These are phyloP conservation scores for Horisme vitalbata DNA, from an alignment of 2,888 invertebrate genomes.

Conservation along the genomic window DNA sequence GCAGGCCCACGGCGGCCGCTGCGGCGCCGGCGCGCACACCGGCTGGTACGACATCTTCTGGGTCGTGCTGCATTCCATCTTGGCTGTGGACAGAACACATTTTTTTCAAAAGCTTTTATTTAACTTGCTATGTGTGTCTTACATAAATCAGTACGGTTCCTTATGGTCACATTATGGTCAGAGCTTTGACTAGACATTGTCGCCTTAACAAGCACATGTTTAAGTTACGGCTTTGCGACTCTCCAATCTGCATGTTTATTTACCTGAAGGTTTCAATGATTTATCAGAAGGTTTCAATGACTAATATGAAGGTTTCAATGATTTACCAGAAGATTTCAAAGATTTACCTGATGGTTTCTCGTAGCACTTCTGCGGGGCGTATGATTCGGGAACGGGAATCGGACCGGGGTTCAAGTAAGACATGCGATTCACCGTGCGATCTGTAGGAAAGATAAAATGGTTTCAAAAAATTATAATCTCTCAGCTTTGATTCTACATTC, in stretches of 20 bases:
- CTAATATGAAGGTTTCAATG: no score
- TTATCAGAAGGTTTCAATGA: neutral
- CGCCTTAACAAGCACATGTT: no score
- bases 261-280: no score
- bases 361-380: constrained; percentile 72
- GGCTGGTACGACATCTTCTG: constrained; percentile 83
- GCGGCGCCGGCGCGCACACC: constrained; percentile 63
- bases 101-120: neutral
- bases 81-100: constrained; percentile 48
- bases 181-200: no score
- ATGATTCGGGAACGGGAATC: constrained; percentile 60
- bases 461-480: no score
- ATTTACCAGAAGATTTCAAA: no score
- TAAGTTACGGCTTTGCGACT: no score
- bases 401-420: constrained; percentile 84
- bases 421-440: constrained; percentile 85
- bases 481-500: no score
- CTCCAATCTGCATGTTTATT: no score
- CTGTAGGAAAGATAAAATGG: constrained; percentile 59
- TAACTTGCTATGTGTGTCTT: no score
- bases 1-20: constrained; percentile 75
- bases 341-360: constrained; percentile 69
- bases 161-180: no score
- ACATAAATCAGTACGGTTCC: no score
- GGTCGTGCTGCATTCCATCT: constrained; percentile 80